Base-by-base conservation (phyloP, 2,888 invertebrate genomes). In the Cheilosia impressa region DNA sequence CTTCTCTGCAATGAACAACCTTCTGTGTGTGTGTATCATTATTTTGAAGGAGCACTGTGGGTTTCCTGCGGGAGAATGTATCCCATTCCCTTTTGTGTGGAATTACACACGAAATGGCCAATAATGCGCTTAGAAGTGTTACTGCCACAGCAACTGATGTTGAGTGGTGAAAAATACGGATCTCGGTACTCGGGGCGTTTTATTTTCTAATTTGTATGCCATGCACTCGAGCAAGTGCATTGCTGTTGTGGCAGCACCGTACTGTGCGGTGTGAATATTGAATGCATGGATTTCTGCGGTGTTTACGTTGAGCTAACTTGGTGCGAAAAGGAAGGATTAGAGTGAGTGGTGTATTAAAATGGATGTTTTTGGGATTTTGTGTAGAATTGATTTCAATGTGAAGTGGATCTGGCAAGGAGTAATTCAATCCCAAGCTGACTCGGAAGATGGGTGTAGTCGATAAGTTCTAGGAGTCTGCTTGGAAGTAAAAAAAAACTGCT, bases 51-150 rank as follows among this genome's bases (percentile, higher is more conserved):
- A n/a, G 38, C 10, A 38, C 3, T 34, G 24, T 17, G n/a, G 34
- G 76, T 22, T 43, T 34, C 50, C 0, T 9, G 31, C 38, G 17
- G 24, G 60, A n/a, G 27, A 9, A 17, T 38, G 53, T 15, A 41
- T 15, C 10, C 5, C 17, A 19, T 4, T 53, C 58, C 45, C 24
- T 50, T 57, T 22, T 57, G 2, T 57, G 24, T 45, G 52, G 52
- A 83, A 73, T 58, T 72, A 73, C 57, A 63, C 53, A 47, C 53
- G 62, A 83, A 78, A 73, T 78, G 68, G 57, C 52, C 78, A 72
- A 78, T 83, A 83, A 83, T 83, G 72, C 65, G 78, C 78, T 78
- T 79, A 75, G 65, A 45, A 73, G 62, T 58, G 58, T 34, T 50
- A 22, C 53, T 45, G 15, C 19, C 22, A 45, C 63, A 45, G 53